A percentile compares a stretch with the other conserved stretches of the same genome.
Evolutionary conservation across 2,113 vertebrate species (phyloP).

Genomic region (Cottus gobio): DNA sequence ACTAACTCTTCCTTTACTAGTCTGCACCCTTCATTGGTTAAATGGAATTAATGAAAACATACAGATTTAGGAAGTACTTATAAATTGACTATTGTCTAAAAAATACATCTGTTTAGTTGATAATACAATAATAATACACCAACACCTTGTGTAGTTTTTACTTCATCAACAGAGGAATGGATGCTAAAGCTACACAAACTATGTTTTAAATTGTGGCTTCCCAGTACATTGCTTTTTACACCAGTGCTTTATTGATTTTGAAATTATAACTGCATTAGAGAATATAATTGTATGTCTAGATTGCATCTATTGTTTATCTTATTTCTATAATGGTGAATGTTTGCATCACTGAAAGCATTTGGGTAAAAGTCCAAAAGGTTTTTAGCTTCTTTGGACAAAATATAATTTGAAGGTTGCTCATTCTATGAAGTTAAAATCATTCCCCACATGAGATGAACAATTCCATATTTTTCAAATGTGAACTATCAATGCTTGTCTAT

Average conservation of each 20-base stretch:
- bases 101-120: background rate
- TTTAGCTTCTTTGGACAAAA: background rate
- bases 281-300: background rate
- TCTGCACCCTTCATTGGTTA: background rate
- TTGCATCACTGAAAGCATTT: background rate
- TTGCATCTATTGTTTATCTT: background rate
- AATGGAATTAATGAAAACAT: background rate
- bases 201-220: background rate
- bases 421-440: background rate
- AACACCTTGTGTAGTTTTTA: background rate
- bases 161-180: background rate
- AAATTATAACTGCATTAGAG: background rate
- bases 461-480: background rate
- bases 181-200: background rate
- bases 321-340: background rate
- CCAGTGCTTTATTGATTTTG: background rate
- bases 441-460: background rate
- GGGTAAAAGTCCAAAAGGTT: background rate
- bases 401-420: background rate
- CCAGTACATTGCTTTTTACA: background rate
- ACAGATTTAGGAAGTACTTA: background rate
- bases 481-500: background rate
- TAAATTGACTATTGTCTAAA: background rate
- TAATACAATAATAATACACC: background rate
- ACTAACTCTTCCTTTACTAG: background rate